These are phyloP conservation scores for Stigmatopora argus DNA, from an alignment of 2,113 vertebrate species.

Conservation along the genomic window DNA sequence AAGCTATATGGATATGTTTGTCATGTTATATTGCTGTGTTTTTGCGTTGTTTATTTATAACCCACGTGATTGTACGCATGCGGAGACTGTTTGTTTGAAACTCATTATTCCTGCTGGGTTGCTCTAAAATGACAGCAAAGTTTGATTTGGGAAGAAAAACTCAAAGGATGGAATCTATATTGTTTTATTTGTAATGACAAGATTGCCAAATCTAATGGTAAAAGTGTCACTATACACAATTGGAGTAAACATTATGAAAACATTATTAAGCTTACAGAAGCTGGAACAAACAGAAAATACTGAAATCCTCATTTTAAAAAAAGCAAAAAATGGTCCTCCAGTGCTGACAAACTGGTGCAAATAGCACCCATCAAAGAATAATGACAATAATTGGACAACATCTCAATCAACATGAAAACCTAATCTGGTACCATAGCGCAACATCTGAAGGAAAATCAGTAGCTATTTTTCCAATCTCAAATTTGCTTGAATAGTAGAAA, in stretches of 20 bases:
- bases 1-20: neutral
- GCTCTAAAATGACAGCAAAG: neutral
- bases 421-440: neutral
- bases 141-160: neutral
- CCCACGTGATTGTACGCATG: neutral
- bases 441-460: neutral
- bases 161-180: neutral
- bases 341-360: neutral
- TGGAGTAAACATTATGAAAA: neutral
- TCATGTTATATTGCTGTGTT: no score
- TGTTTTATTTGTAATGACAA: neutral
- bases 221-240: neutral
- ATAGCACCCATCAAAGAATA: neutral
- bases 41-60: neutral
- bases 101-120: neutral
- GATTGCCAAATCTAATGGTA: no score
- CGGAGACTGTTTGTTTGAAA: neutral
- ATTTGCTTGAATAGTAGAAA: neutral
- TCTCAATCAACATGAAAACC: neutral
- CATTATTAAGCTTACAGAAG: neutral
- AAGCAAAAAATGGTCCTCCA: neutral
- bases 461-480: neutral
- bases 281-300: neutral
- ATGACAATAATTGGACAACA: slow-evolving; percentile 1
- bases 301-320: neutral